Evolutionary conservation across 2,113 vertebrate species (phyloP).

Genomic region (Cephalophus harveyi): DNA sequence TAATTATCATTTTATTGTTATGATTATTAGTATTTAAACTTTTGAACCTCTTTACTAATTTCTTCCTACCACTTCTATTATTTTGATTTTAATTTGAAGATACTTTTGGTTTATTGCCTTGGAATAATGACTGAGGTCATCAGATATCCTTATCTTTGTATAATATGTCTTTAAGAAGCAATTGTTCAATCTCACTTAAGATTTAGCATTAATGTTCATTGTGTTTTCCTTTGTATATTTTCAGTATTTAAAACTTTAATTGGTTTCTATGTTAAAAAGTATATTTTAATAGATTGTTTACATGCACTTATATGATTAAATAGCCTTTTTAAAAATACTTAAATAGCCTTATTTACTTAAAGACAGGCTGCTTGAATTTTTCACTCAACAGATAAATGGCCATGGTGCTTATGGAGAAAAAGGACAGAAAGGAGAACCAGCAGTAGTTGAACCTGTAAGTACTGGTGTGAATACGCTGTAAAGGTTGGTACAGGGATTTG

Average conservation of each 20-base stretch:
- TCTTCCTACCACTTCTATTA: neutral
- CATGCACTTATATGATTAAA: neutral
- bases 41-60: neutral
- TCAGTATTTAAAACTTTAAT: neutral
- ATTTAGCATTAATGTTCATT: neutral
- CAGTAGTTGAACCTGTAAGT: conserved; percentile 97
- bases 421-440: conserved; percentile 96
- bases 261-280: neutral
- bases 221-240: neutral
- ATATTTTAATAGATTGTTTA: neutral
- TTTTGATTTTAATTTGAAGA: neutral
- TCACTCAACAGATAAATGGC: conserved; percentile 83
- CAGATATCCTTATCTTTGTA: neutral
- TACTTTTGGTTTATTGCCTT: neutral
- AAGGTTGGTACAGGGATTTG: neutral
- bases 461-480: neutral
- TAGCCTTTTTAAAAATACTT: neutral
- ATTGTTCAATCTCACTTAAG: neutral
- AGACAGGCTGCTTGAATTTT: conserved; percentile 31
- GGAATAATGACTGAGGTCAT: neutral
- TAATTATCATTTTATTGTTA: neutral
- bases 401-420: conserved; percentile 89
- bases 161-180: neutral
- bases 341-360: neutral
- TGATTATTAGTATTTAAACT: neutral